Percentiles rank a stretch among this genome's conserved stretches.
phyloP scores from a whole-genome alignment of 2,888 invertebrate genomes.

The Ophion ventricosus region DNA sequence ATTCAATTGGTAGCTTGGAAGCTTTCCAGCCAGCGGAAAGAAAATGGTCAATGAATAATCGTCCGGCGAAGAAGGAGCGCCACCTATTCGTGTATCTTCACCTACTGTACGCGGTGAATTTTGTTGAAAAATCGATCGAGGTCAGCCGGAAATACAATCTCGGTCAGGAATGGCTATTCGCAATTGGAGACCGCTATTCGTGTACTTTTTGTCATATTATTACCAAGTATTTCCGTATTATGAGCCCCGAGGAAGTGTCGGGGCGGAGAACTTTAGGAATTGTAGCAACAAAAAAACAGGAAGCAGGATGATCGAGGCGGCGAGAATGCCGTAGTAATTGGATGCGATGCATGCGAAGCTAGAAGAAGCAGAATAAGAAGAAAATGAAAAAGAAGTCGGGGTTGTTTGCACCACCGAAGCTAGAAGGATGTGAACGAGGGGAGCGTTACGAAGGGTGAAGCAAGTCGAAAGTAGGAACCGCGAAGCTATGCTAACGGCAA shows the following conservation, averaged over 20 bases:
- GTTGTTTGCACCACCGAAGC: constrained; percentile 42
- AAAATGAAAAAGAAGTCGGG: constrained; percentile 40
- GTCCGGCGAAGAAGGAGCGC: constrained; percentile 20
- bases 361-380: constrained; percentile 53
- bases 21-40: constrained; percentile 49
- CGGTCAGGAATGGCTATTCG: constrained; percentile 21
- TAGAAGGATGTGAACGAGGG: constrained; percentile 56
- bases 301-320: constrained; percentile 73
- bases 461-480: constrained; percentile 80
- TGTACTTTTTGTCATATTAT: constrained; percentile 7
- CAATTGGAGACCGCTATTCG: background rate
- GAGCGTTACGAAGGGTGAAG: constrained; percentile 63
- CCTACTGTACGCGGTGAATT: constrained; percentile 28
- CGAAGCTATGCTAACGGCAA: constrained; percentile 74
- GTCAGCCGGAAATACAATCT: constrained; percentile 42
- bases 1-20: constrained; percentile 58
- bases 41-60: constrained; percentile 54
- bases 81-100: constrained; percentile 4
- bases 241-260: background rate
- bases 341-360: constrained; percentile 40
- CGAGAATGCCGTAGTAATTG: constrained; percentile 67
- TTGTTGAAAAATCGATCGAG: constrained; percentile 45
- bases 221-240: constrained; percentile 3
- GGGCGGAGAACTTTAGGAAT: constrained; percentile 68
- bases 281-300: constrained; percentile 76